Percentiles rank a stretch among this genome's conserved stretches.
These are phyloP conservation scores for Oscheius onirici DNA, from an alignment of 2,888 invertebrate species.

Conservation along the genomic window DNA sequence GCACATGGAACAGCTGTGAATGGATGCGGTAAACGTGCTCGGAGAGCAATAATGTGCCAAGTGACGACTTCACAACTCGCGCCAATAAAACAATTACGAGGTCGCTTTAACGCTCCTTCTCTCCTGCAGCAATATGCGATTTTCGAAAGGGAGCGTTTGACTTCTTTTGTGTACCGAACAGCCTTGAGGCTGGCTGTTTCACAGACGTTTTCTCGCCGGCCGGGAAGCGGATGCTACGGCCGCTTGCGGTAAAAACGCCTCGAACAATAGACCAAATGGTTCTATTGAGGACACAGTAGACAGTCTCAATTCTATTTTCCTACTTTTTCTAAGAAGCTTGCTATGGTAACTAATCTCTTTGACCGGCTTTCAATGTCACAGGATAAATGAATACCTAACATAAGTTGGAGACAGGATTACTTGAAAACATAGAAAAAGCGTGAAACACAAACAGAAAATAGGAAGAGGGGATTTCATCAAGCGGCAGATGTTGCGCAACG, in stretches of 20 bases:
- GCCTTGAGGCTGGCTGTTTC: neutral
- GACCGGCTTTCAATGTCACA: too few species aligned
- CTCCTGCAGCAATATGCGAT: too few species aligned
- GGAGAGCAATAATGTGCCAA: constrained; percentile 2
- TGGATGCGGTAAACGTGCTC: constrained; percentile 26
- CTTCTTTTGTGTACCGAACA: too few species aligned
- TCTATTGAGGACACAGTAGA: too few species aligned
- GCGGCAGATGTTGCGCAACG: constrained; percentile 29
- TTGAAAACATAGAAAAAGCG: neutral
- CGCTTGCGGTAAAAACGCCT: constrained; percentile 7
- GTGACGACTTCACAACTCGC: too few species aligned
- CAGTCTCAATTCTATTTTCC: too few species aligned
- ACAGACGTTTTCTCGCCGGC: neutral
- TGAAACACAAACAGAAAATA: neutral
- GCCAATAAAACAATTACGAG: too few species aligned
- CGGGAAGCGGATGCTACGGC: constrained; percentile 19
- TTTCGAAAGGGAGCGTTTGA: too few species aligned
- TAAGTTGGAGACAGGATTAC: neutral
- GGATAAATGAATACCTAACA: neutral
- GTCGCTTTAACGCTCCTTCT: too few species aligned
- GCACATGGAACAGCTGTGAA: constrained; percentile 10
- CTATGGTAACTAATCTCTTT: too few species aligned
- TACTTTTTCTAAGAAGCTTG: too few species aligned
- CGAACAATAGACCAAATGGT: neutral
- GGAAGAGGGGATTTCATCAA: neutral